These are phyloP conservation scores for Drosophila setifemur DNA, from an alignment of 1,140 invertebrate genomes.

Conservation along the genomic window DNA sequence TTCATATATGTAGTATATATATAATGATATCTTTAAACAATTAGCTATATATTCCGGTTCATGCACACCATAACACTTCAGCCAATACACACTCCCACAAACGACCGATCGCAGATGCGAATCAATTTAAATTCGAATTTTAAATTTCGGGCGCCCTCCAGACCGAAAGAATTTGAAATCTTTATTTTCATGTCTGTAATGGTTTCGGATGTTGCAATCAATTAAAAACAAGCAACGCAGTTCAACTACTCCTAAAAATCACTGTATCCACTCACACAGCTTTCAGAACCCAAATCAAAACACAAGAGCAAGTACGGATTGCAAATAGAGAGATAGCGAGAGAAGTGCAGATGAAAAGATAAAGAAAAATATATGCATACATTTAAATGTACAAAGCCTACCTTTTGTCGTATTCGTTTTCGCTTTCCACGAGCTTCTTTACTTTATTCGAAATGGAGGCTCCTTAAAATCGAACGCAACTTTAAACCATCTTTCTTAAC, in stretches of 20 bases:
- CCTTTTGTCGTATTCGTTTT: slow-evolving; percentile 49
- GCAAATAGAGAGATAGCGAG: slow-evolving; percentile 12
- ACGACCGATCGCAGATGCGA: slow-evolving; percentile 4
- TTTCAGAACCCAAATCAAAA: slow-evolving; percentile 16
- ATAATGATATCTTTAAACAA: slow-evolving; percentile 64
- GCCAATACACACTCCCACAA: slow-evolving; percentile 15
- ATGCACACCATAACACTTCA: too few relatives aligned
- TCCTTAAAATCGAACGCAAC: too few relatives aligned
- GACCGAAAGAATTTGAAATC: slow-evolving; percentile 62
- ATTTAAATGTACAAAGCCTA: slow-evolving; percentile 77
- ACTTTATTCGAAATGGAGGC: too few relatives aligned
- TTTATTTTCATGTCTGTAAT: slow-evolving; percentile 72
- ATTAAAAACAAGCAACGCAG: slow-evolving; percentile 14
- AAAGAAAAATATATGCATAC: slow-evolving; percentile 60
- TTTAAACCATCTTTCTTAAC: too few relatives aligned
- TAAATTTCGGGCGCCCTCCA: not conserved
- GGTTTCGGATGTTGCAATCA: slow-evolving; percentile 51
- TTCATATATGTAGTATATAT: slow-evolving; percentile 72
- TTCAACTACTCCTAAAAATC: slow-evolving; percentile 5
- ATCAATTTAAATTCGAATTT: not conserved
- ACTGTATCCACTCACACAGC: not conserved
- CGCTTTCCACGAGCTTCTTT: slow-evolving; percentile 5
- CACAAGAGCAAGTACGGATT: slow-evolving; percentile 6
- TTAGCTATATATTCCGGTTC: slow-evolving; percentile 76
- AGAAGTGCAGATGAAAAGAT: slow-evolving; percentile 24